Conservation (phyloP, 2,888 invertebrate species). For the Melikaiella ostensackeni region DNA sequence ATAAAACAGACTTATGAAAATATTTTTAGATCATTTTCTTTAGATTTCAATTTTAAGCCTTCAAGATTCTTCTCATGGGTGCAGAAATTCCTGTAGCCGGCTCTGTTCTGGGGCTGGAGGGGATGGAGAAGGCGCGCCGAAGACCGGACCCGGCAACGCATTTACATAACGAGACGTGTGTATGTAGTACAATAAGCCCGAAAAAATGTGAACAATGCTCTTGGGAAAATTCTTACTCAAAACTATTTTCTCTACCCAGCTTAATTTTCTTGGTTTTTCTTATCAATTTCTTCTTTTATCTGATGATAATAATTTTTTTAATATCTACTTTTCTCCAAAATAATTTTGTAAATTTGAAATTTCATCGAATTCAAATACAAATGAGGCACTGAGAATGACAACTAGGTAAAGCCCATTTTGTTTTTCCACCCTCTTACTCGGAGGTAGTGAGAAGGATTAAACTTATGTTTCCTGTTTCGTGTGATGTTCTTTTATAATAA, state of each 20-base stretch:
- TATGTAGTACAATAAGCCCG: slow-evolving; percentile 36
- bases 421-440: no score
- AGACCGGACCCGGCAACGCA: slow-evolving; percentile 39
- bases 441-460: no score
- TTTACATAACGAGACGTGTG: slow-evolving; percentile 38
- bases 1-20: neutral
- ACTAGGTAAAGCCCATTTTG: no score
- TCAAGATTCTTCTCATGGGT: slow-evolving; percentile 18
- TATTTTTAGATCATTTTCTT: neutral
- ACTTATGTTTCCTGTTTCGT: no score
- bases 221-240: slow-evolving; percentile 26
- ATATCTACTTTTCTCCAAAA: no score
- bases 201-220: slow-evolving; percentile 34
- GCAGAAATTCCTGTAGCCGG: slow-evolving; percentile 30
- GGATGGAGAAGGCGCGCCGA: slow-evolving; percentile 22
- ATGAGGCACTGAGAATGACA: no score
- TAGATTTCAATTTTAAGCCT: slow-evolving; percentile 17
- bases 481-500: no score
- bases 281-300: no score
- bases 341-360: no score
- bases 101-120: slow-evolving; percentile 29
- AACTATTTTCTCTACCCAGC: neutral
- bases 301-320: no score
- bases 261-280: neutral
- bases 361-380: no score